Base-by-base conservation (phyloP, 2,888 invertebrate species). In the Mythimna lalbum region DNA sequence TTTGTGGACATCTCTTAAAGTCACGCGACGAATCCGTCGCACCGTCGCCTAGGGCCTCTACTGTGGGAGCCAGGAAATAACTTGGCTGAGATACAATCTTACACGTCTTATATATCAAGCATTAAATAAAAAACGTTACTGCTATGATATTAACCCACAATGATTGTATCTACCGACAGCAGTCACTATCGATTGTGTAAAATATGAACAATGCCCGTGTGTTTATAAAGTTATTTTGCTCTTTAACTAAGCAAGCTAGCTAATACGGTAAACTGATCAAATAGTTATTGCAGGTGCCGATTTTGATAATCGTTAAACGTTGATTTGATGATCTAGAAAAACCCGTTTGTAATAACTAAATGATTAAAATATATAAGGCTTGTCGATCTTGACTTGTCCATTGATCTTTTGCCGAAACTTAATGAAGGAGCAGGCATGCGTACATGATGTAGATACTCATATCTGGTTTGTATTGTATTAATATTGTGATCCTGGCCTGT, bases 71-170 rank as follows among this genome's bases (percentile, higher is more conserved):
- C 39, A 9, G 12, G 9, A 61, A 56, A 61, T 27, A 27, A 17
- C 61, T 63, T 56, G 68, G 12, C 55, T 62, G 17, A 52, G 57
- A 70, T 80, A 59, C 2, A 47, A 76, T 76, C 50, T 14, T 21
- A 21, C 53, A 53, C 55, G 6, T 17, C 39, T 19, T 39, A 50
- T 73, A 52, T 21, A 55, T 73, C 50, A 78, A 72, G 6, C 31
- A 52, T n/a, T 47, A 27, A 17, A 65, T 47, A 72, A 78, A 76
- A 81, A 78, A 63, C 27, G 47, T 62, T 57, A 72, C 72, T 64
- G 80, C 80, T 81, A 72, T 76, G 66, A 80, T 80, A 82, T 80
- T 80, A 75, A 82, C 80, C 83, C 62, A 80, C 64, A 72, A 61
- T 62, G 80, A 81, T 82, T 52, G 50, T 80, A 80, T 80, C 82